Percentiles rank a stretch among this genome's conserved stretches.
Conservation (phyloP, 2,113 vertebrate species). For the Ahaetulla prasina region DNA sequence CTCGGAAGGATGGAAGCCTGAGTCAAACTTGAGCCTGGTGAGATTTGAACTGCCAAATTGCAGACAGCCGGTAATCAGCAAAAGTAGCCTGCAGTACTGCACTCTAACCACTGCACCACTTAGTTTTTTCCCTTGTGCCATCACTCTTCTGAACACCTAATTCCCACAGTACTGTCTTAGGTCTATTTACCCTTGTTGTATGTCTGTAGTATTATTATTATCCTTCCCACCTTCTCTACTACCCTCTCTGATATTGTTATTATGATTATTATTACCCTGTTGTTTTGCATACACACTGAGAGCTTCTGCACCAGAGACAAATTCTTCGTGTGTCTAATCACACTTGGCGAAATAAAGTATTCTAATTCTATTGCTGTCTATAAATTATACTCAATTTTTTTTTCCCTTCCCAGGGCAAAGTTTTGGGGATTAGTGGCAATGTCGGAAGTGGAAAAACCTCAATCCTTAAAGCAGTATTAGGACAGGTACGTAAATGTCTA, state of each 20-base stretch:
- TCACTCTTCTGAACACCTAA: not conserved
- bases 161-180: not conserved
- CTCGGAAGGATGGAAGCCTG: too few relatives aligned
- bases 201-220: not conserved
- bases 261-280: not conserved
- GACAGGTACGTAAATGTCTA: constrained; percentile 69
- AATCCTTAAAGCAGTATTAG: constrained; percentile 77
- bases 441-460: constrained; percentile 84
- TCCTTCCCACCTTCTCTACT: not conserved
- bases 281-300: not conserved
- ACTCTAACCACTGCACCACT: too few relatives aligned
- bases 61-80: too few relatives aligned
- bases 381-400: not conserved
- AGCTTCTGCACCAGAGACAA: not conserved
- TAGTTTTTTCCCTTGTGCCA: not conserved
- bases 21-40: too few relatives aligned
- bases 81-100: too few relatives aligned
- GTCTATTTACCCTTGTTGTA: not conserved
- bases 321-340: not conserved
- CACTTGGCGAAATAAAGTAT: not conserved
- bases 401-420: constrained; percentile 67
- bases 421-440: constrained; percentile 82
- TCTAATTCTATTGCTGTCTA: not conserved
- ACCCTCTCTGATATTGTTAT: not conserved
- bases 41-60: too few relatives aligned